A percentile compares a stretch with the other conserved stretches of the same genome.
Evolutionary conservation across 2,888 invertebrate genomes (phyloP).

Genomic region (Ennomos erosarius): DNA sequence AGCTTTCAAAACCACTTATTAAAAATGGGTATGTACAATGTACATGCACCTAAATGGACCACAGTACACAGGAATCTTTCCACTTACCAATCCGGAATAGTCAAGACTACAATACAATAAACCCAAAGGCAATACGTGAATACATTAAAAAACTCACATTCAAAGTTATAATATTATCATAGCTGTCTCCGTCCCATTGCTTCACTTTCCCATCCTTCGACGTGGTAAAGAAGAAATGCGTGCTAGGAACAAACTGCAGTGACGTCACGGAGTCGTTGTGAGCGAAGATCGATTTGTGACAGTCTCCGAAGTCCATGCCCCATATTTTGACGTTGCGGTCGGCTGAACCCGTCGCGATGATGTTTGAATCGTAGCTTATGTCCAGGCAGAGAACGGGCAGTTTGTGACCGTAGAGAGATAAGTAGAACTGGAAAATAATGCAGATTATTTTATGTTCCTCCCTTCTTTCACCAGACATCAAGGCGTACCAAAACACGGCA

Average conservation of each 20-base stretch:
- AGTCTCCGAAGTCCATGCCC: constrained; percentile 99
- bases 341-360: constrained; percentile 97
- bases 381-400: constrained; percentile 97
- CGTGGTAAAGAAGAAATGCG: constrained; percentile 96
- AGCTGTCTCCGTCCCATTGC: constrained; percentile 98
- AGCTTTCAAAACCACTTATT: too few relatives aligned
- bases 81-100: too few relatives aligned
- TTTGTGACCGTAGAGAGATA: constrained; percentile 98
- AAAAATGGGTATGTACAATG: too few relatives aligned
- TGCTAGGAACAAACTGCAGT: constrained; percentile 94
- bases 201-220: constrained; percentile 97
- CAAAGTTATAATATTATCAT: constrained; percentile 94
- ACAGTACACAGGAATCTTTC: too few relatives aligned
- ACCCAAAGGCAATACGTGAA: not conserved
- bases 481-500: too few relatives aligned
- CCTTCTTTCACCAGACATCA: too few relatives aligned
- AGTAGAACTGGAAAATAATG: constrained; percentile 89
- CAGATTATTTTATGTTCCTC: too few relatives aligned
- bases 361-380: constrained; percentile 93
- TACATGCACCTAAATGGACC: too few relatives aligned
- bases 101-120: constrained; percentile 11
- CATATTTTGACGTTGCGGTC: constrained; percentile 98
- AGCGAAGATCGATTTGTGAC: constrained; percentile 97
- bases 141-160: constrained; percentile 84
- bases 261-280: constrained; percentile 98